Base-by-base conservation (phyloP, 2,113 vertebrate species). In the Paratilapia polleni region DNA sequence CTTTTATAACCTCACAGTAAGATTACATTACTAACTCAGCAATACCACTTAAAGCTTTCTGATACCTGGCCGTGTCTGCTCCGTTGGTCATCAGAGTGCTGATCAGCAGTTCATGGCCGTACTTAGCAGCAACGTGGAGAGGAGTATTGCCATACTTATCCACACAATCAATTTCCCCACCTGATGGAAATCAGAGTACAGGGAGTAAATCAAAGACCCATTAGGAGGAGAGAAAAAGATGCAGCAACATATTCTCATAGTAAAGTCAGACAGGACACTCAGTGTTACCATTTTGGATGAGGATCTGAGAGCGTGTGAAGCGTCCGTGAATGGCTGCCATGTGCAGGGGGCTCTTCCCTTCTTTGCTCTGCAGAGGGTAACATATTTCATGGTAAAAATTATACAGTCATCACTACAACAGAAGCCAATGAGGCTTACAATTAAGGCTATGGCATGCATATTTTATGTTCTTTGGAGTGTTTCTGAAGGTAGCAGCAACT, bases 71-170 rank as follows among this genome's bases (percentile, higher is more conserved):
- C 70, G 97, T 98, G 92, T 99, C 97, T 87, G 97, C 97, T 96
- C 98, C 98, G 88, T 99, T 99, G 91, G 97, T 98, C 97, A 99
- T 98, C 91, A 99, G 97, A 91, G 97, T 98, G 96, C 97, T 99
- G 94, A 99, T 98, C 92, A 99, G 97, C 93, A 99, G 97, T 95
- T 99, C 98, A 63, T 99, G 98, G 94, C 98, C 98, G 1, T 98
- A 98, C 95, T 98, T 98, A 97, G 98, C 98, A 96, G 98, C 98
- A 95, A 98, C 97, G 31, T 99, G 98, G 93, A 99, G 97, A 91
- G 98, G 97, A 84, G 98, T 99, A 96, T 99, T 98, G 96, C 98
- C 98, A 94, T 97, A 97, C 94, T 96, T 98, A 96, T 99, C 98
- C 87, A 97, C 96, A 84, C 97, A 98, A 91, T 99, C 97, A 62